Conservation (phyloP, 2,797 vertebrate species). For the Crenuchus spilurus region DNA sequence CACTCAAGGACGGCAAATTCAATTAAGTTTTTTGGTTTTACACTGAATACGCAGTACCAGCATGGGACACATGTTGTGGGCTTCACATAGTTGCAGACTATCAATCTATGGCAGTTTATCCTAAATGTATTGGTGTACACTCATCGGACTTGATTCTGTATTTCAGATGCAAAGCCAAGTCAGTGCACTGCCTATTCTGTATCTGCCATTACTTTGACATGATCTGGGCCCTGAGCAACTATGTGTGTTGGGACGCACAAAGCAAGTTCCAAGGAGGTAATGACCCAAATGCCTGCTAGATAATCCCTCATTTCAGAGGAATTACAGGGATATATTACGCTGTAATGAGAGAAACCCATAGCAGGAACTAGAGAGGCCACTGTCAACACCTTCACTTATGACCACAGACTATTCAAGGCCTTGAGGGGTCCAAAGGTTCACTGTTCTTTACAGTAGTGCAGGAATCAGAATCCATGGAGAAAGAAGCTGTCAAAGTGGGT, state of each 20-base stretch:
- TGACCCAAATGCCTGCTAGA: conserved; percentile 58
- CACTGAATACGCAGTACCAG: too few relatives aligned
- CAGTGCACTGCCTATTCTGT: conserved; percentile 33
- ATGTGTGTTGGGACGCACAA: conserved; percentile 41
- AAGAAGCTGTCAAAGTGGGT: conserved; percentile 60
- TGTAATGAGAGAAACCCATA: conserved; percentile 71
- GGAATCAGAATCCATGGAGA: conserved; percentile 38
- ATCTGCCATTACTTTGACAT: conserved; percentile 53
- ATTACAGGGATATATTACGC: conserved; percentile 75
- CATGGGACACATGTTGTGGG: too few relatives aligned
- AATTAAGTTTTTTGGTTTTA: too few relatives aligned
- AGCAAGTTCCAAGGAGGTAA: conserved; percentile 56
- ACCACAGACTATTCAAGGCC: conserved; percentile 70
- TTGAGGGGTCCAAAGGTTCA: conserved; percentile 57
- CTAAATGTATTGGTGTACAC: too few relatives aligned
- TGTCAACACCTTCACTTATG: conserved; percentile 79
- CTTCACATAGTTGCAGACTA: too few relatives aligned
- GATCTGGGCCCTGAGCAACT: conserved; percentile 51
- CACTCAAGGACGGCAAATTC: too few relatives aligned
- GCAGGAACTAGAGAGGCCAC: conserved; percentile 73
- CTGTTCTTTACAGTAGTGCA: conserved; percentile 57
- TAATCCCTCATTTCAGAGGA: conserved; percentile 69
- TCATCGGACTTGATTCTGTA: conserved; percentile 39
- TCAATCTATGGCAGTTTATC: too few relatives aligned
- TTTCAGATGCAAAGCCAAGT: conserved; percentile 17